Percentiles rank a stretch among this genome's conserved stretches.
Evolutionary conservation across 2,888 invertebrate genomes (phyloP).

Genomic region (Microctonus hyperodae): DNA sequence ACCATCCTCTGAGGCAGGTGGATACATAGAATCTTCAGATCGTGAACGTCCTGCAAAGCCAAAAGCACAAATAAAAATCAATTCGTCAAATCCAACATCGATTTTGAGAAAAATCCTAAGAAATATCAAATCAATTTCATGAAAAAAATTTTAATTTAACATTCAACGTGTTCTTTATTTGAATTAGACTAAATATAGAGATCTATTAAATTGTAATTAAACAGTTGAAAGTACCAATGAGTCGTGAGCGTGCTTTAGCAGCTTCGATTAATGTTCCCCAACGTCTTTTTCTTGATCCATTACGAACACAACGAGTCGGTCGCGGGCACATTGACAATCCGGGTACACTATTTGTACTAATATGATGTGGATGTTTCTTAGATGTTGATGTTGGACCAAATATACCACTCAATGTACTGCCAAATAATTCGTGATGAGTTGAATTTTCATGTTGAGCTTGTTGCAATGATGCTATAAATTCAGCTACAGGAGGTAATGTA

Average conservation of each 20-base stretch:
- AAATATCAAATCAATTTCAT: no score
- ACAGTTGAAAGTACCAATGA: conserved; percentile 71
- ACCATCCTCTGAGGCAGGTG: conserved; percentile 73
- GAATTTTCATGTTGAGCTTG: conserved; percentile 66
- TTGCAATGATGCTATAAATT: conserved; percentile 79
- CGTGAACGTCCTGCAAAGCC: conserved; percentile 63
- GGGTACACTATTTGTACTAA: conserved; percentile 59
- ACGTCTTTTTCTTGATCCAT: conserved; percentile 72
- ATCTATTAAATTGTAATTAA: no score
- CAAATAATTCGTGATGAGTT: conserved; percentile 70
- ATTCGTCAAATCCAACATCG: not conserved
- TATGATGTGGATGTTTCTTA: conserved; percentile 63
- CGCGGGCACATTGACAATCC: conserved; percentile 50
- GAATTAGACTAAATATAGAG: no score
- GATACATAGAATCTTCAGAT: conserved; percentile 85
- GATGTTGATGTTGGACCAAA: conserved; percentile 66
- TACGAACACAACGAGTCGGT: conserved; percentile 45
- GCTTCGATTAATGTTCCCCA: conserved; percentile 89
- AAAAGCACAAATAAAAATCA: not conserved
- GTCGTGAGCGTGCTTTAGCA: conserved; percentile 80
- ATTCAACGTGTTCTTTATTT: no score
- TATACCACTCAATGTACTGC: conserved; percentile 76
- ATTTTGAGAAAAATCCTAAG: not conserved
- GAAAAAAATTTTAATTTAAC: no score
- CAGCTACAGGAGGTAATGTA: conserved; percentile 78